Conservation (phyloP, 2,797 vertebrate genomes). For the Ciconia nigra region DNA sequence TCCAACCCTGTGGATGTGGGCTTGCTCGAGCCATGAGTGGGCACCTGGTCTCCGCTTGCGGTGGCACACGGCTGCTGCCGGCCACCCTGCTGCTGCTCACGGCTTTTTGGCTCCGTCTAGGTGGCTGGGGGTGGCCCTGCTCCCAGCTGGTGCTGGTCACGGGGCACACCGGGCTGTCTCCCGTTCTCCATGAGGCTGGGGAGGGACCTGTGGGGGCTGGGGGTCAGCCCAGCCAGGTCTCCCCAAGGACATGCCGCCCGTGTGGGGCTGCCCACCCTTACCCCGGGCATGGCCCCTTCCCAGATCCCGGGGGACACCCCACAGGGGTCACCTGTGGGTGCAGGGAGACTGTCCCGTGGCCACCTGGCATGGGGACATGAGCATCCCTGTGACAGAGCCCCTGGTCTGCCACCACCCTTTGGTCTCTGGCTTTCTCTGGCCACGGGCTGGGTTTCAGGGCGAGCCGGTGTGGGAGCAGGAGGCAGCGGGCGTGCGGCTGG, state of each 20-base stretch:
- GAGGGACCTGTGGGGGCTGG: not conserved
- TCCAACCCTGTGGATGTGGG: rapidly evolving
- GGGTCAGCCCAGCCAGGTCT: not conserved
- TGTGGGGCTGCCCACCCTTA: not conserved
- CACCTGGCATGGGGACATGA: rapidly evolving
- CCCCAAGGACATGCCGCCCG: rapidly evolving
- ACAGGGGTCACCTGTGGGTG: rapidly evolving
- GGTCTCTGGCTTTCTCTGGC: not conserved
- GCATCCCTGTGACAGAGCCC: not conserved
- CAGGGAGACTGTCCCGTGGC: rapidly evolving
- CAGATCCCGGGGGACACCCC: not conserved
- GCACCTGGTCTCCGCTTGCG: rapidly evolving
- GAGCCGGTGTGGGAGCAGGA: rapidly evolving
- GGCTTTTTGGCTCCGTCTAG: rapidly evolving
- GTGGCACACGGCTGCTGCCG: rapidly evolving
- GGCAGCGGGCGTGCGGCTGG: rapidly evolving
- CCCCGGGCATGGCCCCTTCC: rapidly evolving
- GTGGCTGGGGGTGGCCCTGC: not conserved
- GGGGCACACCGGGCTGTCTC: not conserved
- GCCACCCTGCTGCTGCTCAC: not conserved
- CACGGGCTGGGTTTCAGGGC: rapidly evolving
- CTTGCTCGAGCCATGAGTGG: not conserved
- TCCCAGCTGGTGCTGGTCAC: not conserved
- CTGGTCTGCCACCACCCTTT: rapidly evolving
- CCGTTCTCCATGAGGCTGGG: rapidly evolving